phyloP scores from a whole-genome alignment of 2,113 vertebrate species.

The Leptocoma aspasia region DNA sequence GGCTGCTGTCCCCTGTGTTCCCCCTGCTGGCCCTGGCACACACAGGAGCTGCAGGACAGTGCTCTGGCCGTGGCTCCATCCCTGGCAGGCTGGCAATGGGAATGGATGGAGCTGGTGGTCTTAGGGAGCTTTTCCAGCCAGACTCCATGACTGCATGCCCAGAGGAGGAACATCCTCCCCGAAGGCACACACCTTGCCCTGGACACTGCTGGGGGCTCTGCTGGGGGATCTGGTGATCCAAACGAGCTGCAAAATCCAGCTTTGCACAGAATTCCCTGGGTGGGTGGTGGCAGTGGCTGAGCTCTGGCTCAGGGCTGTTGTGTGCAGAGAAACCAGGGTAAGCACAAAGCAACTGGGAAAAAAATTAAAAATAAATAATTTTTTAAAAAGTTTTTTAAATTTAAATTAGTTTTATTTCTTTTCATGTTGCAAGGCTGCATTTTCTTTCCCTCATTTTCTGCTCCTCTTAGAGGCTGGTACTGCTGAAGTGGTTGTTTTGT shows the following conservation, averaged over 20 bases:
- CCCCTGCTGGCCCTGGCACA: neutral
- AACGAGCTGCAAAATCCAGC: neutral
- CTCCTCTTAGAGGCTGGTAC: neutral
- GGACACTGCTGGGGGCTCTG: neutral
- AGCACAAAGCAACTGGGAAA: neutral
- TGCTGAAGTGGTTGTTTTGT: slow-evolving; percentile 13
- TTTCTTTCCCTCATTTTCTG: neutral
- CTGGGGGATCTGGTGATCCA: neutral
- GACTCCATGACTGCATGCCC: neutral
- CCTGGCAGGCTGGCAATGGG: neutral
- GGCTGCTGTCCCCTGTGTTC: neutral
- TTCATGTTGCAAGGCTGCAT: neutral
- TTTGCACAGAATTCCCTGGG: neutral
- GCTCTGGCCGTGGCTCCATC: neutral
- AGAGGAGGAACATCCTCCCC: neutral
- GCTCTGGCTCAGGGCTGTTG: neutral
- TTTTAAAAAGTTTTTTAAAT: neutral
- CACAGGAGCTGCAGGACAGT: neutral
- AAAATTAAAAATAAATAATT: neutral
- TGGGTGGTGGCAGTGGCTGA: neutral
- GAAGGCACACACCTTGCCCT: neutral
- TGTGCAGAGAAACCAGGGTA: neutral
- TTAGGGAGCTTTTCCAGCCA: neutral
- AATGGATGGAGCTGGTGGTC: neutral
- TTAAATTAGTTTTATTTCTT: slow-evolving; percentile 32